These are phyloP conservation scores for Cecidostiba fungosa DNA, from an alignment of 2,888 invertebrate species.

Conservation along the genomic window DNA sequence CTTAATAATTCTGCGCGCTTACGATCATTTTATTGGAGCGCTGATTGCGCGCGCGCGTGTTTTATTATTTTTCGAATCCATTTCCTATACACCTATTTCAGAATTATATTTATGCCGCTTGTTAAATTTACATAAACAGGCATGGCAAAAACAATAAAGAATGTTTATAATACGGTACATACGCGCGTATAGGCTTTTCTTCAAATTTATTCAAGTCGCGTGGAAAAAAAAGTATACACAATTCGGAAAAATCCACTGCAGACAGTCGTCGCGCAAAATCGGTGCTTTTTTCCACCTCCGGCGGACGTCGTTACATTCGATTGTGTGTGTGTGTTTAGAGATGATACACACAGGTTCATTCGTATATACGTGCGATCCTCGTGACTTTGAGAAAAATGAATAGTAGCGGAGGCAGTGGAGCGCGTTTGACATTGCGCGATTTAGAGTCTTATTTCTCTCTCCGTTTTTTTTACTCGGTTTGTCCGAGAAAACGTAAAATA, in stretches of 20 bases:
- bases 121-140: not conserved
- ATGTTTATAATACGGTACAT: not conserved
- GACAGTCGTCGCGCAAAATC: not conserved
- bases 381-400: slow-evolving; percentile 43
- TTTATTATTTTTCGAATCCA: not conserved
- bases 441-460: slow-evolving; percentile 10
- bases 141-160: not conserved
- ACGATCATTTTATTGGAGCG: not conserved
- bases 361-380: not conserved
- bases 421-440: slow-evolving; percentile 25
- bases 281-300: slow-evolving; percentile 49
- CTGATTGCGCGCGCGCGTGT: too few species aligned
- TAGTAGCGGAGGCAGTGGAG: slow-evolving; percentile 15
- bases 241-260: not conserved
- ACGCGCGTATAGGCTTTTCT: too few species aligned
- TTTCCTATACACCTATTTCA: not conserved
- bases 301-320: slow-evolving; percentile 54
- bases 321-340: not conserved
- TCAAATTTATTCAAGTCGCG: not conserved
- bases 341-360: not conserved
- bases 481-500: not conserved
- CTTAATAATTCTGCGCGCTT: not conserved
- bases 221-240: not conserved
- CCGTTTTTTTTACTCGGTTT: not conserved
- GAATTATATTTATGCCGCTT: not conserved